These are phyloP conservation scores for Autographa gamma DNA, from an alignment of 2,888 invertebrate genomes.

Conservation along the genomic window DNA sequence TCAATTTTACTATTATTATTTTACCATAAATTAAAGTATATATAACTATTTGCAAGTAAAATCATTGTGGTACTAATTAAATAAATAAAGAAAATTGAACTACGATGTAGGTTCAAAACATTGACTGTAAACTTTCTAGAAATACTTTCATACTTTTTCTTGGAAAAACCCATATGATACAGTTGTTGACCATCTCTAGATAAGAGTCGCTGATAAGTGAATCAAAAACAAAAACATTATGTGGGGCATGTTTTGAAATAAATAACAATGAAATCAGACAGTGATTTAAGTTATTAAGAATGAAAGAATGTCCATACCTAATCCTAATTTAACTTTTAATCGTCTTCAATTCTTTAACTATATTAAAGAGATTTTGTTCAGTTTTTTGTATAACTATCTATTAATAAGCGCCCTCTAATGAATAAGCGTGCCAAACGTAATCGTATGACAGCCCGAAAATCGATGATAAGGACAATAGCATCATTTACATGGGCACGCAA, in stretches of 20 bases:
- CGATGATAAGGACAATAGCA: not conserved
- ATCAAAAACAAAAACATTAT: not conserved
- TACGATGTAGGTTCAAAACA: too few species aligned
- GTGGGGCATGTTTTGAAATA: constrained; percentile 1
- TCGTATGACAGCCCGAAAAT: not conserved
- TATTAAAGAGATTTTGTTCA: too few species aligned
- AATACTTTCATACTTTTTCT: not conserved
- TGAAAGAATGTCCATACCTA: too few species aligned
- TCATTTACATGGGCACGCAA: not conserved
- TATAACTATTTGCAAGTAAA: too few species aligned
- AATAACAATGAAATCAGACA: not conserved
- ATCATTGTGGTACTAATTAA: too few species aligned
- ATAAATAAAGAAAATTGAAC: too few species aligned
- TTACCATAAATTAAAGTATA: too few species aligned
- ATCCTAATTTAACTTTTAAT: too few species aligned
- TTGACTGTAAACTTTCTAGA: not conserved
- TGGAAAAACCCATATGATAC: not conserved
- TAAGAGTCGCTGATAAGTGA: not conserved
- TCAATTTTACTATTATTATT: too few species aligned
- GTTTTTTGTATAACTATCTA: too few species aligned
- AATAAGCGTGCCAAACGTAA: not conserved
- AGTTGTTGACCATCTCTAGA: not conserved
- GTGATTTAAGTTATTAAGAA: too few species aligned
- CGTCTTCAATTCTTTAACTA: too few species aligned
- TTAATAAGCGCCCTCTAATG: not conserved